These are phyloP conservation scores for Drosophila sechellia DNA, from an alignment of 1,140 invertebrate species.

Conservation along the genomic window DNA sequence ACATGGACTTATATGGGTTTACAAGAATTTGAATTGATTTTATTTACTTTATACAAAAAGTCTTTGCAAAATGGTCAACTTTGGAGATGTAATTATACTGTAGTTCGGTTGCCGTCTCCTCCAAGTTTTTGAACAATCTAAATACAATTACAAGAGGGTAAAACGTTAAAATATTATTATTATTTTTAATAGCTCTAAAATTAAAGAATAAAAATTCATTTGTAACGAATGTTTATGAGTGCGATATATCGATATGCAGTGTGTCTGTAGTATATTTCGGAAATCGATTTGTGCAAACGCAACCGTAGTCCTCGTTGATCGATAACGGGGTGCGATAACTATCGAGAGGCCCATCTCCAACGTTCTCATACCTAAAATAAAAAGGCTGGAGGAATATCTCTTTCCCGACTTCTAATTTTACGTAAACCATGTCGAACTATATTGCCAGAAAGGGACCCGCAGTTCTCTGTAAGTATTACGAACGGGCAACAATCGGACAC, in stretches of 20 bases:
- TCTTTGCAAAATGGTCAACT: slow-evolving; percentile 35
- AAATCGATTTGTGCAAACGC: neutral
- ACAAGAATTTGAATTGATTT: slow-evolving; percentile 65
- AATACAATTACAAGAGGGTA: slow-evolving; percentile 3
- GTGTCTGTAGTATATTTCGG: too few relatives aligned
- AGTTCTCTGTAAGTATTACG: slow-evolving; percentile 76
- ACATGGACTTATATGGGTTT: slow-evolving; percentile 35
- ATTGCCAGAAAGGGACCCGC: slow-evolving; percentile 80
- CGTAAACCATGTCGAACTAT: slow-evolving; percentile 75
- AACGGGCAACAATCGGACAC: neutral
- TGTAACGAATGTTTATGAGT: neutral
- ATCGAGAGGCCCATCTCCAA: slow-evolving; percentile 16
- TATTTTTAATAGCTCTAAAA: neutral
- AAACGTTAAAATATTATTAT: neutral
- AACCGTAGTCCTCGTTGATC: neutral
- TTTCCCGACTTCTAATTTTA: slow-evolving; percentile 42
- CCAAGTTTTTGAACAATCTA: slow-evolving; percentile 82
- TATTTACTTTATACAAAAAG: slow-evolving; percentile 66
- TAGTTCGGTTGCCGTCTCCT: slow-evolving; percentile 78
- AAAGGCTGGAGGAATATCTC: slow-evolving; percentile 25
- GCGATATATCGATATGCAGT: neutral
- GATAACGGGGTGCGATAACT: slow-evolving; percentile 39
- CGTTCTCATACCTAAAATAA: slow-evolving; percentile 64
- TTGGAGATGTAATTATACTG: slow-evolving; percentile 65
- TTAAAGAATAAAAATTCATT: neutral